Evolutionary conservation across 2,888 invertebrate species (phyloP).

Genomic region (Aleiodes leptofemur): DNA sequence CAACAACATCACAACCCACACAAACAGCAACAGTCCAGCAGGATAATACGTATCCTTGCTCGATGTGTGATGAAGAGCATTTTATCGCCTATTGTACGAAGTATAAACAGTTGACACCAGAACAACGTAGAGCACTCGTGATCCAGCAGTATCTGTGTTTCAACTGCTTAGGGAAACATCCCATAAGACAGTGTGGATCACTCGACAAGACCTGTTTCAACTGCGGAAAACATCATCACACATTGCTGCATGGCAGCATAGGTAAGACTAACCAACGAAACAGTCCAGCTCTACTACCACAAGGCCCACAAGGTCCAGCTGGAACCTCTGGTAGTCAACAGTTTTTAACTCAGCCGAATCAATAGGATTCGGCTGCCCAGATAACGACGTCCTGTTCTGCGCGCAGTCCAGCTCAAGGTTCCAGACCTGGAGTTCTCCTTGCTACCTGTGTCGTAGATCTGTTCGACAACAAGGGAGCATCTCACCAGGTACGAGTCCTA

Average conservation of each 20-base stretch:
- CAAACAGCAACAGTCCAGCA: no score
- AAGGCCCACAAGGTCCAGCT: no score
- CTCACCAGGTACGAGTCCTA: constrained; percentile 29
- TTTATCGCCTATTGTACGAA: constrained; percentile 27
- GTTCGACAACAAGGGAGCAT: background rate
- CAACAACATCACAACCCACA: no score
- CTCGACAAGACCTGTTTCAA: no score
- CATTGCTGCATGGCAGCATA: constrained; percentile 44
- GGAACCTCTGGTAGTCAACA: no score
- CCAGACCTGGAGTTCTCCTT: background rate
- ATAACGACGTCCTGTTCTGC: background rate
- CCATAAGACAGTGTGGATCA: background rate
- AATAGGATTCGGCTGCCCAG: no score
- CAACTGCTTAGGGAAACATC: constrained; percentile 48
- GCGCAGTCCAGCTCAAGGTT: constrained; percentile 6
- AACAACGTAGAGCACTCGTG: background rate
- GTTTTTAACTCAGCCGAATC: no score
- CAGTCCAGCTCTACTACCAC: no score
- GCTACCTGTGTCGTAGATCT: constrained; percentile 25
- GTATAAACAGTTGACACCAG: background rate
- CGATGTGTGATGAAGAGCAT: constrained; percentile 35
- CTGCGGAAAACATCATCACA: constrained; percentile 23
- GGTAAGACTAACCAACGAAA: background rate
- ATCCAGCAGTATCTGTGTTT: constrained; percentile 30
- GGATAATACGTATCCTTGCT: no score